phyloP scores from a whole-genome alignment of 2,888 invertebrate species.

The Cryptocephalus moraei region DNA sequence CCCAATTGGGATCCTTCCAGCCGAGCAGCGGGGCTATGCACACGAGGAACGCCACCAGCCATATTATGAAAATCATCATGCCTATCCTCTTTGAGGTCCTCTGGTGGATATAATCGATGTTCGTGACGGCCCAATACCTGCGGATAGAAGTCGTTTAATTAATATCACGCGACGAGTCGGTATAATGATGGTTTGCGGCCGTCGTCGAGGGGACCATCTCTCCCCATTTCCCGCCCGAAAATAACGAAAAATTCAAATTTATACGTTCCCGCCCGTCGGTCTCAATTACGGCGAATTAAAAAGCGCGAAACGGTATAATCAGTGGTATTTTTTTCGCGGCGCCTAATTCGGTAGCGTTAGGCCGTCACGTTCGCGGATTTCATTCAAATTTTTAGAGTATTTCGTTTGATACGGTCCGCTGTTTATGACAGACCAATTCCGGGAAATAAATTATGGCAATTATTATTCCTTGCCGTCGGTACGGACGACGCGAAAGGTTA shows the following conservation, averaged over 20 bases:
- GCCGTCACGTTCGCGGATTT: too few relatives aligned
- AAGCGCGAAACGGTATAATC: too few relatives aligned
- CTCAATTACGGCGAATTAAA: too few relatives aligned
- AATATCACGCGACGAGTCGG: too few relatives aligned
- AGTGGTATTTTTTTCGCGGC: too few relatives aligned
- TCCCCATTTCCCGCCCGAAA: too few relatives aligned
- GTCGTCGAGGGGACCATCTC: too few relatives aligned
- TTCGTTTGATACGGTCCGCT: constrained; percentile 66
- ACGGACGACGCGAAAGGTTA: too few relatives aligned
- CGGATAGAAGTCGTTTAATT: background rate
- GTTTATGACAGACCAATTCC: constrained; percentile 17
- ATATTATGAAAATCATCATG: constrained; percentile 72
- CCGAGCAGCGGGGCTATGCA: constrained; percentile 81
- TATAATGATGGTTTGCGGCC: too few relatives aligned
- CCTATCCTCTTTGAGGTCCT: constrained; percentile 67
- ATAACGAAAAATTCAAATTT: too few relatives aligned
- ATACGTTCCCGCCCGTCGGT: too few relatives aligned
- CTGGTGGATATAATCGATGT: constrained; percentile 65
- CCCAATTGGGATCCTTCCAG: constrained; percentile 64
- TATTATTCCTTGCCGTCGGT: background rate
- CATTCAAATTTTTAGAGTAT: constrained; percentile 49
- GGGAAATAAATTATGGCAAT: constrained; percentile 1
- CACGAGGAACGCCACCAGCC: constrained; percentile 74
- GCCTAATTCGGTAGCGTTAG: too few relatives aligned
- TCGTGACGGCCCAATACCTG: constrained; percentile 18